A percentile compares a stretch with the other conserved stretches of the same genome.
Conservation (phyloP, 1,140 invertebrate species). For the Caenorhabditis elegans region WBcel235 BX284606.5:16999501-17000000, state of each 20-base stretch:
- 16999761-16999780: constrained; percentile 27
- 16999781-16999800: constrained; percentile 19
- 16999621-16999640: background rate
- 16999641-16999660: constrained; percentile 25
- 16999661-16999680: background rate
- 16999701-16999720: background rate
- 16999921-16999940: constrained; percentile 13
- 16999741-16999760: constrained; percentile 26
- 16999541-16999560: constrained; percentile 18
- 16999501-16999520: background rate
- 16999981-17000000: background rate
- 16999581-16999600: background rate
- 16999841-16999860: too few relatives aligned
- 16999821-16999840: background rate
- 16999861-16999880: too few relatives aligned
- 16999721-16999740: constrained; percentile 16
- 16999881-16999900: too few relatives aligned
- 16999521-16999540: background rate
- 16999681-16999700: constrained; percentile 17
- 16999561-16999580: background rate
- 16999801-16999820: background rate
- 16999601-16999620: background rate
- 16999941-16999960: constrained; percentile 9
- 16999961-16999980: background rate
- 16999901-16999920: too few relatives aligned